Base-by-base conservation (phyloP, 2,888 invertebrate genomes). In the Geophilus truncorum region DNA sequence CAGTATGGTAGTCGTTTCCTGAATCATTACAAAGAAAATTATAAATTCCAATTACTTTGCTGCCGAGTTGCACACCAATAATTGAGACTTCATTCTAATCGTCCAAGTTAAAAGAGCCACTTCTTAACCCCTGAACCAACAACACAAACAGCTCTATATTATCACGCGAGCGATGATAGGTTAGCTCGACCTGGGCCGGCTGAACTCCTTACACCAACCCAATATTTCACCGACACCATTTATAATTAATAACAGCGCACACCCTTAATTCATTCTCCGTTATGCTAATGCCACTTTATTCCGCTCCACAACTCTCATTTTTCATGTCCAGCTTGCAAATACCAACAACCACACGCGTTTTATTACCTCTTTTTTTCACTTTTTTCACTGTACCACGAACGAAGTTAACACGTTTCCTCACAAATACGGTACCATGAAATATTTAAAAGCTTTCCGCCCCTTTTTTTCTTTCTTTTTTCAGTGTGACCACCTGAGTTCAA, bases 211-310 rank as follows among this genome's bases (percentile, higher is more conserved):
- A 23, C 28, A 28, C 70, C 28, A 62, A n/a, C 28, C 28, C 70
- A 25, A 70, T 70, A 70, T 25, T 25, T 70, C 70, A 70, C 70
- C 70, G 70, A 70, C 70, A 70, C 23, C 25, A 18, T 70, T 70
- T 28, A 10, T 70, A 70, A 70, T 70, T 70, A 70, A 70, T 70
- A 70, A 28, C 70, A 25, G 18, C 70, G 70, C 25, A 15, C 70
- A 70, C 70, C 28, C 70, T 70, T 70, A 70, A 28, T 70, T 62
- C 62, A 70, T 70, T 25, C 70, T 12, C 70, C 70, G 57, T 25
- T 70, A 70, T 70, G 70, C 28, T 70, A 70, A 70, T 70, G 70
- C 28, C 70, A 4, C 70, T 70, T 25, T 70, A 70, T 70, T 70
- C 70, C 23, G 70, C 70, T 28, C 28, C 25, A 28, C 15, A 25